A percentile compares a stretch with the other conserved stretches of the same genome.
Conservation (phyloP, 2,888 invertebrate genomes). For the Chamaedrilus cognettii region DNA sequence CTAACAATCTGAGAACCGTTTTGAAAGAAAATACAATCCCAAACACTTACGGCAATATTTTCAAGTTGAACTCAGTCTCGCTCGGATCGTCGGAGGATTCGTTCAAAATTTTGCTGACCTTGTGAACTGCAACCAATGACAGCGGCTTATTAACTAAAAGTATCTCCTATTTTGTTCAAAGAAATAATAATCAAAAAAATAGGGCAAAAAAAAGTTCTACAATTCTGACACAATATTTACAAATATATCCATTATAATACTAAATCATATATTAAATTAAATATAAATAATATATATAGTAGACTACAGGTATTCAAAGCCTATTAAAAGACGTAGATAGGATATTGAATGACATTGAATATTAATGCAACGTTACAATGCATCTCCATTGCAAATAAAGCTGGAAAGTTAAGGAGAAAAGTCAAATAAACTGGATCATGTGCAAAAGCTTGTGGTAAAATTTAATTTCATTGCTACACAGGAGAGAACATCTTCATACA, state of each 20-base stretch:
- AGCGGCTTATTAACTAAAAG: constrained; percentile 2
- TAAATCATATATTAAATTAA: too few species aligned
- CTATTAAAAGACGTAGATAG: too few species aligned
- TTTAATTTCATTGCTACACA: too few species aligned
- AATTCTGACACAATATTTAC: too few species aligned
- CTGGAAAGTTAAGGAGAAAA: background rate
- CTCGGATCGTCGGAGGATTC: constrained; percentile 17
- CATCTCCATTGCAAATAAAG: background rate
- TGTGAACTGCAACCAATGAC: constrained; percentile 3
- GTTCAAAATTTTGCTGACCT: constrained; percentile 6
- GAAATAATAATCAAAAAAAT: background rate
- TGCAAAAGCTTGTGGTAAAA: too few species aligned
- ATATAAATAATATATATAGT: too few species aligned
- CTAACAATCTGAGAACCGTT: background rate
- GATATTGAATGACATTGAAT: too few species aligned
- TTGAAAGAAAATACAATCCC: background rate
- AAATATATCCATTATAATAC: too few species aligned
- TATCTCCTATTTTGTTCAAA: too few species aligned
- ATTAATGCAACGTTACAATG: background rate
- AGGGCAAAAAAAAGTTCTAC: background rate
- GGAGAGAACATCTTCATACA: too few species aligned
- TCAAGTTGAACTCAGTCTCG: constrained; percentile 51
- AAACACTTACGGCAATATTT: constrained; percentile 42
- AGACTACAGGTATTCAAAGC: too few species aligned
- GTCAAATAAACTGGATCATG: too few species aligned